Conservation (phyloP, 1,140 invertebrate genomes). For the Drosophila virilis region DNA sequence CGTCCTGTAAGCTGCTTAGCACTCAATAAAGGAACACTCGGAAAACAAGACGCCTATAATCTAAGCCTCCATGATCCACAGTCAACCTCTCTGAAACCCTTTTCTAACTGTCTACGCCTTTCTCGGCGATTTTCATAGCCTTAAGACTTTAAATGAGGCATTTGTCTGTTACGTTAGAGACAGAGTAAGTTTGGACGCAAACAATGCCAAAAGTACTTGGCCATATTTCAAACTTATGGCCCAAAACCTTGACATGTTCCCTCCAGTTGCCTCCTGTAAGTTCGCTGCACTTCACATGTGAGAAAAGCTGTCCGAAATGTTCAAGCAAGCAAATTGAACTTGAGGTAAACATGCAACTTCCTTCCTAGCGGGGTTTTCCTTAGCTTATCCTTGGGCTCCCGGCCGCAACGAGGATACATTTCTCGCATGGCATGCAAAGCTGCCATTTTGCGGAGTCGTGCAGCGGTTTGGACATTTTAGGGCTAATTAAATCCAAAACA, state of each 20-base stretch:
- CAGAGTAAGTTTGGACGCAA: not conserved
- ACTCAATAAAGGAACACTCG: slow-evolving; percentile 15
- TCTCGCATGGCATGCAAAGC: slow-evolving; percentile 59
- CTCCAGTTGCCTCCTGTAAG: not conserved
- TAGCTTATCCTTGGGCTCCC: slow-evolving; percentile 43
- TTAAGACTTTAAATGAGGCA: too few species aligned
- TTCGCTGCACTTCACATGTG: slow-evolving; percentile 6
- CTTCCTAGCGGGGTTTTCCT: slow-evolving; percentile 49
- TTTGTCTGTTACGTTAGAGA: not conserved
- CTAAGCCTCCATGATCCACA: too few species aligned
- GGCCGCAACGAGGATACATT: slow-evolving; percentile 36
- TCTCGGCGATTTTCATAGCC: not conserved
- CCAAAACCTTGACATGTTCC: slow-evolving; percentile 21
- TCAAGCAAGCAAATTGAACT: slow-evolving; percentile 69
- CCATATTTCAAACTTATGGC: slow-evolving; percentile 4
- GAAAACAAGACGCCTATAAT: not conserved
- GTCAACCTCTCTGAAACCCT: too few species aligned
- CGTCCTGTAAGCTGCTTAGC: slow-evolving; percentile 45
- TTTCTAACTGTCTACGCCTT: not conserved
- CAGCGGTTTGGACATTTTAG: slow-evolving; percentile 55
- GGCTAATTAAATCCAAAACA: slow-evolving; percentile 77
- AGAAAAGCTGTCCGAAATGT: slow-evolving; percentile 42
- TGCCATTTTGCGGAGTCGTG: slow-evolving; percentile 50
- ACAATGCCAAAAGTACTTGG: not conserved
- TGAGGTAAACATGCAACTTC: slow-evolving; percentile 70